These are phyloP conservation scores for Pterocles gutturalis DNA, from an alignment of 2,113 vertebrate genomes.

Conservation along the genomic window DNA sequence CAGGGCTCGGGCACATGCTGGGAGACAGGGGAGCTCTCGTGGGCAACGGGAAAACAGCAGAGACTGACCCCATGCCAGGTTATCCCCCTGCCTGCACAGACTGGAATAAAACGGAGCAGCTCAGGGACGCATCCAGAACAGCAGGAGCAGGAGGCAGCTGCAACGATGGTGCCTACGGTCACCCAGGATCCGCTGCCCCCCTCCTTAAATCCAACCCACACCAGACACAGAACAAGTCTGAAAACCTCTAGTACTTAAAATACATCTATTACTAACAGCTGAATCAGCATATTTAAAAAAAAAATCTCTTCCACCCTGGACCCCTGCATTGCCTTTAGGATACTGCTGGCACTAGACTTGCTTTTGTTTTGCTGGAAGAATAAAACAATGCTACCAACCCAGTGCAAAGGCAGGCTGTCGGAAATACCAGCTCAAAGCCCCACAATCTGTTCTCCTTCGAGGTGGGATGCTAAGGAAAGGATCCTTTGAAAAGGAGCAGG, in stretches of 20 bases:
- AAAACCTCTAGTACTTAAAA: neutral
- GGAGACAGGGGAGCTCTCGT: accelerated
- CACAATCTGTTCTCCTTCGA: neutral
- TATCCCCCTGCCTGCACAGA: neutral
- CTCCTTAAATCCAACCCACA: neutral
- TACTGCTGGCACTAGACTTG: neutral
- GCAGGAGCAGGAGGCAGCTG: neutral
- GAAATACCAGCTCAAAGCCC: neutral
- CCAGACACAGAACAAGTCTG: neutral
- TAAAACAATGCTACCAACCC: neutral
- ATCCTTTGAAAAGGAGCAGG: neutral
- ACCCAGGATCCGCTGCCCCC: accelerated
- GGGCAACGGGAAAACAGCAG: neutral
- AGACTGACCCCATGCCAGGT: accelerated
- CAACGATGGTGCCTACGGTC: accelerated
- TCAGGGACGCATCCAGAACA: accelerated
- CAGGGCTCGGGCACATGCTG: neutral
- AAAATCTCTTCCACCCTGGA: neutral
- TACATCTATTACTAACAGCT: neutral
- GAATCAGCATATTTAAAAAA: neutral
- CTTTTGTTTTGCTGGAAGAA: neutral
- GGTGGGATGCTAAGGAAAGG: neutral
- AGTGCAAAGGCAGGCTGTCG: neutral
- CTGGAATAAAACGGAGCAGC: neutral
- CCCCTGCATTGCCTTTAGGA: neutral